phyloP scores from a whole-genome alignment of 2,797 vertebrate genomes.

The Sciaenops ocellatus region DNA sequence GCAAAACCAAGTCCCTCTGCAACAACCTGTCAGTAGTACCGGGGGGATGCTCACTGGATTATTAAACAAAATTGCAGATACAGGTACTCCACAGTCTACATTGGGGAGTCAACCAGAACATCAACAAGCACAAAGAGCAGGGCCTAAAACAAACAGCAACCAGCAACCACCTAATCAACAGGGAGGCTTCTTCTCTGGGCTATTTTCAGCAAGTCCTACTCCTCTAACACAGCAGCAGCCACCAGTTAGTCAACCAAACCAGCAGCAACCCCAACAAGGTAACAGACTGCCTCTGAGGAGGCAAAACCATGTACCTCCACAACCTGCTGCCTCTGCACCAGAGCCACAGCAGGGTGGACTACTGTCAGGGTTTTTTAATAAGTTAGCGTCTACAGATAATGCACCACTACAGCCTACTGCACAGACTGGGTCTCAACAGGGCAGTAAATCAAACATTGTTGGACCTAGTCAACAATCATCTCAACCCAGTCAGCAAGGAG shows the following conservation, averaged over 20 bases:
- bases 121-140: slow-evolving; percentile 62
- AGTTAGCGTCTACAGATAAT: slow-evolving; percentile 85
- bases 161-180: slow-evolving; percentile 79
- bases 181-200: slow-evolving; percentile 82
- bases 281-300: slow-evolving; percentile 82
- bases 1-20: slow-evolving; percentile 75
- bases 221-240: slow-evolving; percentile 63
- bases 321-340: slow-evolving; percentile 65
- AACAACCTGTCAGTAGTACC: slow-evolving; percentile 71
- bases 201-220: slow-evolving; percentile 77
- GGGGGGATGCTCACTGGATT: slow-evolving; percentile 82
- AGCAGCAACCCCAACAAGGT: slow-evolving; percentile 76
- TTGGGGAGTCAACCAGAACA: slow-evolving; percentile 60
- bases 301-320: slow-evolving; percentile 81
- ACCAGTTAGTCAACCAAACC: slow-evolving; percentile 55
- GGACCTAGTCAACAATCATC: slow-evolving; percentile 66
- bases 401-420: slow-evolving; percentile 62
- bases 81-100: slow-evolving; percentile 58
- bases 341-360: slow-evolving; percentile 84
- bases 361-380: slow-evolving; percentile 88
- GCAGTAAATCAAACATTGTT: slow-evolving; percentile 52
- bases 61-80: slow-evolving; percentile 84
- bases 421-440: slow-evolving; percentile 65
- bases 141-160: slow-evolving; percentile 36
- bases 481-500: slow-evolving; percentile 77